Evolutionary conservation across 2,888 invertebrate species (phyloP).

Genomic region (Andrena marginata): DNA sequence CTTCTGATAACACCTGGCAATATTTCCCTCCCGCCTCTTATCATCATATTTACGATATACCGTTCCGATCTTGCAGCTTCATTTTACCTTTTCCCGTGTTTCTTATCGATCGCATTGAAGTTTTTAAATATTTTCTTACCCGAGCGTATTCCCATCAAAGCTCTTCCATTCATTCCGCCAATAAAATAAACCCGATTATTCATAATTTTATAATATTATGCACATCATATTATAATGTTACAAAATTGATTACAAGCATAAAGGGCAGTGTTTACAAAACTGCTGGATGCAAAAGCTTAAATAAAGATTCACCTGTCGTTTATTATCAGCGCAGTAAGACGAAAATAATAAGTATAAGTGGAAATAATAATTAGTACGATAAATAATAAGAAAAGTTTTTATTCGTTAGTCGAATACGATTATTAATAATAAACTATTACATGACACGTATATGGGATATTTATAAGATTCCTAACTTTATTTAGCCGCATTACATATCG

Average conservation of each 20-base stretch:
- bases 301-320: not conserved
- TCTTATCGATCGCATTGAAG: slow-evolving; percentile 8
- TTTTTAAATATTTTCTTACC: not conserved
- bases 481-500: not conserved
- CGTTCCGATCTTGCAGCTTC: not conserved
- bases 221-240: not conserved
- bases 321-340: not conserved
- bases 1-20: slow-evolving; percentile 39
- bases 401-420: not conserved
- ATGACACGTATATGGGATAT: not conserved
- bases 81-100: slow-evolving; percentile 18
- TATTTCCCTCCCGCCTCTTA: slow-evolving; percentile 30
- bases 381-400: not conserved
- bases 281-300: not conserved
- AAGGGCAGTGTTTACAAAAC: slow-evolving; percentile 7
- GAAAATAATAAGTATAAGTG: not conserved
- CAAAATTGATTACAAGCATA: slow-evolving; percentile 23
- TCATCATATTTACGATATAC: slow-evolving; percentile 40
- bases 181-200: slow-evolving; percentile 1
- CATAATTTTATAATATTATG: slow-evolving; percentile 3
- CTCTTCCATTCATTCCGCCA: not conserved
- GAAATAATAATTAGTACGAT: not conserved
- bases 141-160: not conserved
- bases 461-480: not conserved
- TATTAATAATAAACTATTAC: not conserved